phyloP scores from a whole-genome alignment of 2,888 invertebrate genomes.

The Tipula vernalis region DNA sequence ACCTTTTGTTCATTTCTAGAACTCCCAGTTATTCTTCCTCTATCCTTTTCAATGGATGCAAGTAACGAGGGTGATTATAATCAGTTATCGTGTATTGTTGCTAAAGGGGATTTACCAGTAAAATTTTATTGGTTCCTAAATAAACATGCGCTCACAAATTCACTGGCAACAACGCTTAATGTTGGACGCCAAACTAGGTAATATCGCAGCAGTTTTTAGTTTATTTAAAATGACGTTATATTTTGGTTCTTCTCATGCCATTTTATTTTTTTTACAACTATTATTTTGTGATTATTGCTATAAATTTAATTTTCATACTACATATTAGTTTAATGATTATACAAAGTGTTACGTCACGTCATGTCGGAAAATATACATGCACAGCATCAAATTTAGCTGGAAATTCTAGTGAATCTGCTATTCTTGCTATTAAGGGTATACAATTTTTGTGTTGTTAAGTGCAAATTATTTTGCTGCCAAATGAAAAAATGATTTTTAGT shows the following conservation, averaged over 20 bases:
- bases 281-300: background rate
- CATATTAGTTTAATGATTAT: conserved; percentile 43
- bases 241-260: background rate
- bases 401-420: conserved; percentile 38
- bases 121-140: conserved; percentile 45
- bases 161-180: conserved; percentile 26
- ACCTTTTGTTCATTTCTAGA: conserved; percentile 20
- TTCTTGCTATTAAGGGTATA: conserved; percentile 48
- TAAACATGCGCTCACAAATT: conserved; percentile 21
- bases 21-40: conserved; percentile 26
- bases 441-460: conserved; percentile 12
- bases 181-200: conserved; percentile 31
- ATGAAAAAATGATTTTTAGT: background rate
- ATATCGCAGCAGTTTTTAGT: background rate
- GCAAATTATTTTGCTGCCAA: background rate
- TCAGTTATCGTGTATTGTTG: conserved; percentile 73
- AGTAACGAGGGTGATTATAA: conserved; percentile 52
- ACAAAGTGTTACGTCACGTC: conserved; percentile 45
- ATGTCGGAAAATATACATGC: conserved; percentile 48
- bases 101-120: conserved; percentile 55
- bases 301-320: background rate
- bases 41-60: conserved; percentile 29
- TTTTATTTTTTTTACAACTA: conserved; percentile 12
- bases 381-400: conserved; percentile 45
- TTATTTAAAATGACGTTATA: background rate